Evolutionary conservation across 2,113 vertebrate species (phyloP).

Genomic region (Sprattus sprattus): DNA sequence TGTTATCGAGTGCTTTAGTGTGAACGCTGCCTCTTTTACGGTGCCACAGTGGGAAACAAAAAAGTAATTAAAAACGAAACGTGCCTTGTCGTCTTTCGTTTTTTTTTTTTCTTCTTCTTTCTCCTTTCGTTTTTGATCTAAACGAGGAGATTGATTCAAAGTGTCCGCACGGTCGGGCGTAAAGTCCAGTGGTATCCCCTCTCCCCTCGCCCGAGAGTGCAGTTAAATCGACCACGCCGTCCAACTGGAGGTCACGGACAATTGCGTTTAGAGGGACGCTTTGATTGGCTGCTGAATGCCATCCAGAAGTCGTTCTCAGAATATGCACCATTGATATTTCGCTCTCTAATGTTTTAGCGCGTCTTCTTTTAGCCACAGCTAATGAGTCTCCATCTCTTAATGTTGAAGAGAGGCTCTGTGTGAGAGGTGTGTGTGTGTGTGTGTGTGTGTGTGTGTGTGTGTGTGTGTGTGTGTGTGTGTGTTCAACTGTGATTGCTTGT

Average conservation of each 20-base stretch:
- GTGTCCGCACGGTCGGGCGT: constrained; percentile 27
- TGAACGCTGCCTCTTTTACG: constrained; percentile 1
- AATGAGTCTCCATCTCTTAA: background rate
- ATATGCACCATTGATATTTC: background rate
- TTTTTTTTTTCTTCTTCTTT: background rate
- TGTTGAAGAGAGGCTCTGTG: background rate
- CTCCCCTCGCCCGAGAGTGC: background rate
- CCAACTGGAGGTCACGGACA: constrained; percentile 30
- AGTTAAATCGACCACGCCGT: constrained; percentile 34
- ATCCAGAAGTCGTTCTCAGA: constrained; percentile 30
- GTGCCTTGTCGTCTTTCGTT: background rate
- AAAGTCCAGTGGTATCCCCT: constrained; percentile 17
- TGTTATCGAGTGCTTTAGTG: background rate
- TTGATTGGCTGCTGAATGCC: constrained; percentile 44
- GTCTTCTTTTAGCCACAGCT: constrained; percentile 5
- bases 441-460: too few species aligned
- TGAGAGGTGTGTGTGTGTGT: too few species aligned
- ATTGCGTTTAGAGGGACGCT: constrained; percentile 5
- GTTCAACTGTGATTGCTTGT: background rate
- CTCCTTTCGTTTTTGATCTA: background rate
- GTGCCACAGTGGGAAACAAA: constrained; percentile 10
- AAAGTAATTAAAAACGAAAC: background rate
- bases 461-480: too few species aligned
- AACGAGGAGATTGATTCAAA: constrained; percentile 16
- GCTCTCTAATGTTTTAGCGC: constrained; percentile 16